Conservation (phyloP, 2,113 vertebrate genomes). For the Poeciliopsis turrubarensis region DNA sequence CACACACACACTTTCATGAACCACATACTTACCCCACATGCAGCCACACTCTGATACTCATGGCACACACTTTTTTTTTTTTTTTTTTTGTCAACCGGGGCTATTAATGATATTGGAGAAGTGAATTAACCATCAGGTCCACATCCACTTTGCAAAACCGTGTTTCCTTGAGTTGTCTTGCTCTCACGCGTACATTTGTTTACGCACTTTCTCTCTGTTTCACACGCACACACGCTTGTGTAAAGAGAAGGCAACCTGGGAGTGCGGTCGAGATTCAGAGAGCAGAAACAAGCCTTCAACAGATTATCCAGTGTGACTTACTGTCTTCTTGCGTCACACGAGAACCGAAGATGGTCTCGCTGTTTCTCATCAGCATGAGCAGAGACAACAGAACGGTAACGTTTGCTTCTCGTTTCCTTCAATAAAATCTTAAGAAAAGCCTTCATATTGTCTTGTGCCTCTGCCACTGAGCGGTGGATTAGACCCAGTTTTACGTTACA, state of each 20-base stretch:
- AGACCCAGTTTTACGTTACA: conserved; percentile 45
- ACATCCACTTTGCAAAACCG: conserved; percentile 79
- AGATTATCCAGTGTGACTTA: not conserved
- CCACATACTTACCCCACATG: conserved; percentile 48
- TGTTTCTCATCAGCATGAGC: not conserved
- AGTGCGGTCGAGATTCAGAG: not conserved
- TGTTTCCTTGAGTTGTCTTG: conserved; percentile 55
- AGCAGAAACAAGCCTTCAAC: not conserved
- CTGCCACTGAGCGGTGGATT: conserved; percentile 9
- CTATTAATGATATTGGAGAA: conserved; percentile 78
- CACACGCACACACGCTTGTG: conserved; percentile 32
- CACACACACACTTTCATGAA: conserved; percentile 40
- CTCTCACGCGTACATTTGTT: conserved; percentile 4
- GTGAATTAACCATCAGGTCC: conserved; percentile 75
- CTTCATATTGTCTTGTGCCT: not conserved
- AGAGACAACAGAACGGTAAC: not conserved
- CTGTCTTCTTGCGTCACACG: not conserved
- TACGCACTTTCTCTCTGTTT: not conserved
- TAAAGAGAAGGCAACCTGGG: conserved; percentile 25
- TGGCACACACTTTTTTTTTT: conserved; percentile 16
- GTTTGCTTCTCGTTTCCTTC: not conserved
- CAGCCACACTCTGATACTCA: conserved; percentile 29
- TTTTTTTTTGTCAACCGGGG: conserved; percentile 55
- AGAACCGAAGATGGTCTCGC: not conserved
- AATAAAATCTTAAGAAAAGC: not conserved